Evolutionary conservation across 2,113 vertebrate species (phyloP), one percentile per base, ranked within the genome.

Genomic region (Bufo gargarizans): DNA sequence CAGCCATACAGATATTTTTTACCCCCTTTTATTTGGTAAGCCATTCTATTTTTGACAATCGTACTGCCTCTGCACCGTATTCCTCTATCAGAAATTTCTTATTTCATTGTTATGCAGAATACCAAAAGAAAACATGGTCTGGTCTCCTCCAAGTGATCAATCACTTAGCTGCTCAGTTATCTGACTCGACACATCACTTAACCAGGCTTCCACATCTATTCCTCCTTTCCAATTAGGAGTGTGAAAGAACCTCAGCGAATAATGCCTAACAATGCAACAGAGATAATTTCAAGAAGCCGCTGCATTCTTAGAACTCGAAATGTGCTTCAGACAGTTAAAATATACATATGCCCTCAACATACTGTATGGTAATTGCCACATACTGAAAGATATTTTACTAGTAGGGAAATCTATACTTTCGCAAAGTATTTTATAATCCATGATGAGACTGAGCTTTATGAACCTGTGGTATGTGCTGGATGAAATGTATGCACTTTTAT

Each of bases 201-300:
- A 88, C 78, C 55, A 82, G n/a, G 67, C 86, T 79, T 86, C 76
- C 78, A 81, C 45, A 88, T 76, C 86, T 82, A 82, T 88, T 87
- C 78, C 79, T 88, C 86, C 86, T 88, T 82, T 88, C 86, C 86
- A 82, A 88, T 88, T 88, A 88, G 79, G 86, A 82, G 47, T 82
- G 86, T 82, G 86, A 88, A 88, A 82, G 86, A 82, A 56, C 63
- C 86, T 76, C 43, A 61, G 67, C 74, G 86, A 82, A 82, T 74
- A 72, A 65, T 59, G 79, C 79, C 86, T 88, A 82, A 82, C 86
- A 88, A 88, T 81, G 69, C 78, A 82, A 72, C 56, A 80, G 53
- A 88, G 81, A 88, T 88, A 50, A 88, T 88, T 88, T 88, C 50
- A 81, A 88, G 79, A 82, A 82, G 58, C 33, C 56, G 11, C 12